phyloP scores from a whole-genome alignment of 2,113 vertebrate species.

The Diadophis punctatus region DNA sequence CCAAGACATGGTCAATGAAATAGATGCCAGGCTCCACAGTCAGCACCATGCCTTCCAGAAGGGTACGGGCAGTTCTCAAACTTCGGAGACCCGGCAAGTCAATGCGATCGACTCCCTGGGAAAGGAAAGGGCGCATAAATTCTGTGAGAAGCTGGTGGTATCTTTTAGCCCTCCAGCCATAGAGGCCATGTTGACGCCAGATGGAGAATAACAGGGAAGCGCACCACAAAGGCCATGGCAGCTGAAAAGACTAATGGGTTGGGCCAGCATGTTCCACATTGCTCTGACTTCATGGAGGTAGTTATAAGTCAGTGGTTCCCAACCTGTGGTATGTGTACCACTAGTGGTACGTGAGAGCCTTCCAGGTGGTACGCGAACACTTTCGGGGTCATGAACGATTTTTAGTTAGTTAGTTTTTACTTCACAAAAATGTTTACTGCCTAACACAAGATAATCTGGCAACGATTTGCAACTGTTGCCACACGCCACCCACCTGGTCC shows the following conservation, averaged over 20 bases:
- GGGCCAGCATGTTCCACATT: not conserved
- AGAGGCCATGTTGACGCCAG: not conserved
- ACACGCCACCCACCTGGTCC: too few species aligned
- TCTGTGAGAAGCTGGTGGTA: not conserved
- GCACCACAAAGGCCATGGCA: not conserved
- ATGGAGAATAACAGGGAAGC: not conserved
- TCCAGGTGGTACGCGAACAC: too few species aligned
- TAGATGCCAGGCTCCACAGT: slow-evolving; percentile 95
- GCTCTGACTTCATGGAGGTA: not conserved
- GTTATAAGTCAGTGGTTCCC: too few species aligned
- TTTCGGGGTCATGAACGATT: too few species aligned
- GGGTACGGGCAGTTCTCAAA: slow-evolving; percentile 81
- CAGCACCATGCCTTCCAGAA: slow-evolving; percentile 90
- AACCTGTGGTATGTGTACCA: too few species aligned
- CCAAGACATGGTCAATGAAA: slow-evolving; percentile 89
- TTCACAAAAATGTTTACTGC: too few species aligned
- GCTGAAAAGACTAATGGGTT: not conserved
- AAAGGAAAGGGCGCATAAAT: not conserved
- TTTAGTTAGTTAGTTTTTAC: too few species aligned
- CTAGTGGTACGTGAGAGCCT: too few species aligned
- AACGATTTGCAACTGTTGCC: too few species aligned
- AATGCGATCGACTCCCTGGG: slow-evolving; percentile 80
- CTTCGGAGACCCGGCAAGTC: slow-evolving; percentile 81
- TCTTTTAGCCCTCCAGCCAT: not conserved
- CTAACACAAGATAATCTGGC: too few species aligned